phyloP scores from a whole-genome alignment of 2,888 invertebrate genomes.

The Salpingus planirostris region DNA sequence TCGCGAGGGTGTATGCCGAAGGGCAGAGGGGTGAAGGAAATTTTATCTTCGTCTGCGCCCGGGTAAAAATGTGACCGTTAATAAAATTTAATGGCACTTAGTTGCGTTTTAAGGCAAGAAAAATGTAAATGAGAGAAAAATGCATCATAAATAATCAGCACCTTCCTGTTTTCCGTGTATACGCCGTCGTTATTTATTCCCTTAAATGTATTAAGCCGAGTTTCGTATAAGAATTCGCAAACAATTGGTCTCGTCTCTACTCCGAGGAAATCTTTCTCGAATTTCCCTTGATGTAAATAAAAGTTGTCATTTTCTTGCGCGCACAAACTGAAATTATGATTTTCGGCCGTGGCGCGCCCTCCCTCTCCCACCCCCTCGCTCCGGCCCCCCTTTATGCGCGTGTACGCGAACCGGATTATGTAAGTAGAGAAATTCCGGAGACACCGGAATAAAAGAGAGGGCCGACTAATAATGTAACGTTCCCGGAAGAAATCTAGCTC shows the following conservation, averaged over 20 bases:
- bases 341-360: conserved; percentile 18
- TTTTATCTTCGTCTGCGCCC: conserved; percentile 27
- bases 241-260: conserved; percentile 32
- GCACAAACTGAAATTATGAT: conserved; percentile 29
- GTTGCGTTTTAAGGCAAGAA: conserved; percentile 35
- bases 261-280: conserved; percentile 36
- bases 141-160: conserved; percentile 41
- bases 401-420: no score
- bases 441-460: no score
- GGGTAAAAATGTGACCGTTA: conserved; percentile 30
- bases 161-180: conserved; percentile 38
- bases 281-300: conserved; percentile 42
- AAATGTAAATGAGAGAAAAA: conserved; percentile 41
- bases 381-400: conserved; percentile 4
- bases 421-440: no score
- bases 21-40: no score
- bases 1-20: no score
- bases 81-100: conserved; percentile 38
- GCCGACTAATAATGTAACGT: no score
- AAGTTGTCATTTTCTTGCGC: conserved; percentile 36
- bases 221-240: conserved; percentile 32
- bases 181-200: conserved; percentile 35
- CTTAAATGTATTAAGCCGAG: conserved; percentile 38
- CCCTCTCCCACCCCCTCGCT: conserved; percentile 2
- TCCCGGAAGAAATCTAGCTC: no score